Evolutionary conservation across 2,797 vertebrate species (phyloP).

Genomic region (Cirrhinus mrigala): DNA sequence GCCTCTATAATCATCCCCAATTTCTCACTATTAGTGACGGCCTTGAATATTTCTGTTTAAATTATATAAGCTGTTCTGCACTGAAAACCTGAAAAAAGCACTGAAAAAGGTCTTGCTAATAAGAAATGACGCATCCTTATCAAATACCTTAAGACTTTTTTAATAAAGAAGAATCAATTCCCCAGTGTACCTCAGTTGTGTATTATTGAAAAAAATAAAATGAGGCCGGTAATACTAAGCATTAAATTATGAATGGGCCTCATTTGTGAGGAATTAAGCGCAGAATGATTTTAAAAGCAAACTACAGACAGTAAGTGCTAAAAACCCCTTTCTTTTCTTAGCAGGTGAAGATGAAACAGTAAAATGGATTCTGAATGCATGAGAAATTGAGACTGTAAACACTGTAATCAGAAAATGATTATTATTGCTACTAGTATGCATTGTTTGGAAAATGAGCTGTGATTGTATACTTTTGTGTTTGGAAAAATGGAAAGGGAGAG

Average conservation of each 20-base stretch:
- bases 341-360: slow-evolving; percentile 18
- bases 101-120: background rate
- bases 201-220: background rate
- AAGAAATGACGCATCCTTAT: slow-evolving; percentile 13
- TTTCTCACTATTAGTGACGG: background rate
- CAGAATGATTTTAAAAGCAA: slow-evolving; percentile 3
- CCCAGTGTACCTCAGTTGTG: background rate
- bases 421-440: slow-evolving; percentile 2
- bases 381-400: slow-evolving; percentile 6
- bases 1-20: background rate
- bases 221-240: background rate
- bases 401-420: slow-evolving; percentile 26
- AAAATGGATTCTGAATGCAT: slow-evolving; percentile 29
- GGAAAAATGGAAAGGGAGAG: background rate
- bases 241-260: background rate
- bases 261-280: slow-evolving; percentile 11
- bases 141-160: slow-evolving; percentile 1
- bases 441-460: slow-evolving; percentile 32
- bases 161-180: background rate
- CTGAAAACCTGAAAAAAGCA: slow-evolving; percentile 7
- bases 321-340: slow-evolving; percentile 3
- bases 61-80: background rate
- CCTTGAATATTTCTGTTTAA: background rate
- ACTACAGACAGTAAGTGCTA: background rate
- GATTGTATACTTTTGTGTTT: slow-evolving; percentile 16